These are phyloP conservation scores for Pelodiscus sinensis DNA, from an alignment of 2,113 vertebrate species.

Conservation along the genomic window DNA sequence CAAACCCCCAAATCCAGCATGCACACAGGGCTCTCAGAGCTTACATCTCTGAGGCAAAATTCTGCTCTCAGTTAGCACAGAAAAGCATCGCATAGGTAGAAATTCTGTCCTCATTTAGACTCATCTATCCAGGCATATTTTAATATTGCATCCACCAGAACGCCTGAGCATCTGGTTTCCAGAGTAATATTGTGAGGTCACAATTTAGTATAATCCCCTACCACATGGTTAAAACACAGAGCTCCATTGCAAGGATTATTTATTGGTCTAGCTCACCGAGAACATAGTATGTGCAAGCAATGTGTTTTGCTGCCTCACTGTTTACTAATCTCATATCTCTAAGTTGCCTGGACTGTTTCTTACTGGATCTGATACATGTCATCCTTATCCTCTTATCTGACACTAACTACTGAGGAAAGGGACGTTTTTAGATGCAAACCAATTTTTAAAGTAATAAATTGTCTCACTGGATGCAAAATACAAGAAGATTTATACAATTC, in stretches of 20 bases:
- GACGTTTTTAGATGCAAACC: background rate
- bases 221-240: background rate
- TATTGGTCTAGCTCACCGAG: background rate
- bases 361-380: background rate
- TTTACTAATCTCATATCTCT: background rate
- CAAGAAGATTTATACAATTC: background rate
- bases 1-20: background rate
- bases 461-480: background rate
- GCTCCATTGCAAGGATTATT: background rate
- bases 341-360: background rate
- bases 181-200: background rate
- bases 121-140: background rate
- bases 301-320: background rate
- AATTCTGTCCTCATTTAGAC: background rate
- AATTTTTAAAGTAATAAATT: background rate
- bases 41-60: background rate
- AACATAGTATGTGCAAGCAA: background rate
- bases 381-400: background rate
- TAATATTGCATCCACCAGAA: background rate
- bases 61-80: background rate
- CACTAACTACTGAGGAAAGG: background rate
- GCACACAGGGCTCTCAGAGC: accelerated
- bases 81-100: background rate
- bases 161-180: background rate
- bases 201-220: background rate